phyloP scores from a whole-genome alignment of 1,140 invertebrate species.

The Aradophagus sp. region DNA sequence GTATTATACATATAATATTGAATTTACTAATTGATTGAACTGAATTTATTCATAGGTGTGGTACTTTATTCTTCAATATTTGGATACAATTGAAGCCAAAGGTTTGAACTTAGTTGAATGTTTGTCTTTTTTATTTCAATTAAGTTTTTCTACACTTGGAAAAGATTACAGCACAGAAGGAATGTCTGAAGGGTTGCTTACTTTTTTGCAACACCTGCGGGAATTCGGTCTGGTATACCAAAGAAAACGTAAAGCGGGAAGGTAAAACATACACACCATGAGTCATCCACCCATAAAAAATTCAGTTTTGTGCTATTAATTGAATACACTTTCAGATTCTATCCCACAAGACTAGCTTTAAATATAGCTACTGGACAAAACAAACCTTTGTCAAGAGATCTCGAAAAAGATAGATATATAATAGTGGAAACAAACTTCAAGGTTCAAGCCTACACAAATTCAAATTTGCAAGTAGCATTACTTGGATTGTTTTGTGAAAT shows the following conservation, averaged over 20 bases:
- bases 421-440: conserved; percentile 98
- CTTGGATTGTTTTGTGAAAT: conserved; percentile 94
- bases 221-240: conserved; percentile 99
- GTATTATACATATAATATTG: neutral
- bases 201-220: conserved; percentile 95
- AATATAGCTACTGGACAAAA: conserved; percentile 87
- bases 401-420: conserved; percentile 85
- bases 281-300: too few species aligned
- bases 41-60: conserved; percentile 79
- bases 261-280: conserved; percentile 60
- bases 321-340: conserved; percentile 81
- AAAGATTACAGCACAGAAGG: conserved; percentile 98
- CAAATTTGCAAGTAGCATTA: conserved; percentile 92
- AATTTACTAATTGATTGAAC: conserved; percentile 6
- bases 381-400: conserved; percentile 74
- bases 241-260: conserved; percentile 80
- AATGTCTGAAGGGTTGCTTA: conserved; percentile 89
- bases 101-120: conserved; percentile 92
- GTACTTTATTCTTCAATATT: conserved; percentile 97
- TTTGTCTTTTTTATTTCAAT: conserved; percentile 94
- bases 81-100: conserved; percentile 91
- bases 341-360: conserved; percentile 93
- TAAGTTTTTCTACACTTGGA: conserved; percentile 96
- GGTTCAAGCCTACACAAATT: conserved; percentile 97
- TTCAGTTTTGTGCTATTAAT: too few species aligned